These are phyloP conservation scores for Petrocephalus microphthalmus DNA, from an alignment of 2,113 vertebrate species.

Conservation along the genomic window DNA sequence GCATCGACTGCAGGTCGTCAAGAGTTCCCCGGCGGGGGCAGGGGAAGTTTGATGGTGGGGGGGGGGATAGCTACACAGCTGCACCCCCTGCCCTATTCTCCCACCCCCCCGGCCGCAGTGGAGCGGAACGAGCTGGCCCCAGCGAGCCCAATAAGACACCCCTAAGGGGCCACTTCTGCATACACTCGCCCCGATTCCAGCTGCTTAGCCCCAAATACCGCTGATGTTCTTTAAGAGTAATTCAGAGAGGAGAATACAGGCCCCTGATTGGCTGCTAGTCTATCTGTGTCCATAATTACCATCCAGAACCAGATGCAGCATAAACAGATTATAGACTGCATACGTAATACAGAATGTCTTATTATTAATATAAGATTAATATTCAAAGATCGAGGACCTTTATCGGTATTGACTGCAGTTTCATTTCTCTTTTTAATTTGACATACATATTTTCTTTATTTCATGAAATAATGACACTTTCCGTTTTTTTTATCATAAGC, in stretches of 20 bases:
- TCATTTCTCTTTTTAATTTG: background rate
- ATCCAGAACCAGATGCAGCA: background rate
- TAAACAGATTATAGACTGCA: background rate
- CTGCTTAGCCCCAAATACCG: background rate
- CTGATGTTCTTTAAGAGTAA: background rate
- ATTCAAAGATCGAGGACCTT: background rate
- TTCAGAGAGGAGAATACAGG: background rate
- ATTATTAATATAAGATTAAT: background rate
- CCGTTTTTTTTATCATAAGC: background rate
- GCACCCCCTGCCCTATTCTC: background rate
- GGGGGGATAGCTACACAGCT: background rate
- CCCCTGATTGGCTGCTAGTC: background rate
- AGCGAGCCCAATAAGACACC: background rate
- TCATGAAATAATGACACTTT: background rate
- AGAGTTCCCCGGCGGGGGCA: background rate
- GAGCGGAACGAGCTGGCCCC: background rate
- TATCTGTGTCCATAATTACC: background rate
- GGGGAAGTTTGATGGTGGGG: accelerated
- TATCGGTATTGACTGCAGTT: background rate
- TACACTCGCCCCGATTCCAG: background rate
- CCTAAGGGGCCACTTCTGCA: background rate
- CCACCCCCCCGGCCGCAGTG: background rate
- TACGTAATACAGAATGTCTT: background rate
- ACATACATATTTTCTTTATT: background rate
- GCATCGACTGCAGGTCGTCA: conserved; percentile 9